Percentiles rank a stretch among this genome's conserved stretches.
phyloP scores from a whole-genome alignment of 2,113 vertebrate species.

The Thryonomys swinderianus region DNA sequence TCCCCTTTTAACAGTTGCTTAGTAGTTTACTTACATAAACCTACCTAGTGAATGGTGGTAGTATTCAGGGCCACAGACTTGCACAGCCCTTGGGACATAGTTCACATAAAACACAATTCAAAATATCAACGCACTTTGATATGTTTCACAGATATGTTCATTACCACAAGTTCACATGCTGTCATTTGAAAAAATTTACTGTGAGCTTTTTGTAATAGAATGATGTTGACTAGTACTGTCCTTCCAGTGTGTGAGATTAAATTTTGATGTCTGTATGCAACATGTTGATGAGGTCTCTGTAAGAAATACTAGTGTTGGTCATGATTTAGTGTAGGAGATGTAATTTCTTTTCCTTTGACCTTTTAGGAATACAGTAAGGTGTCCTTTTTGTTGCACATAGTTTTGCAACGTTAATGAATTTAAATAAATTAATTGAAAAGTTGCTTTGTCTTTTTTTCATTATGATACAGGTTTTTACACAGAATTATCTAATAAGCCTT shows the following conservation, averaged over 20 bases:
- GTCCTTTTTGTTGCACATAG: slow-evolving; percentile 68
- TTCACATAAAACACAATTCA: slow-evolving; percentile 33
- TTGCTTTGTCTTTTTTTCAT: slow-evolving; percentile 55
- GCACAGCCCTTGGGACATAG: not conserved
- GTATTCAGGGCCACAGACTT: slow-evolving; percentile 24
- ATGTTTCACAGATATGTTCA: slow-evolving; percentile 42
- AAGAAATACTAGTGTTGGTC: slow-evolving; percentile 34
- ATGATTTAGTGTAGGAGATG: slow-evolving; percentile 32
- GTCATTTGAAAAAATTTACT: slow-evolving; percentile 58
- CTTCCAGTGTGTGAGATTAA: slow-evolving; percentile 61
- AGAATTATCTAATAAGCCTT: slow-evolving; percentile 37
- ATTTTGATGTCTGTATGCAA: slow-evolving; percentile 17
- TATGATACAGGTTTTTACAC: not conserved
- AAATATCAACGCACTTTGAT: slow-evolving; percentile 53
- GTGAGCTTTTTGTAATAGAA: slow-evolving; percentile 29
- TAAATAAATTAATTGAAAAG: slow-evolving; percentile 79
- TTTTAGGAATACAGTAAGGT: slow-evolving; percentile 61
- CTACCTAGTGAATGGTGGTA: not conserved
- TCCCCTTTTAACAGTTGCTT: not conserved
- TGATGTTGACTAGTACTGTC: slow-evolving; percentile 22
- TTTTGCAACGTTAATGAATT: slow-evolving; percentile 72
- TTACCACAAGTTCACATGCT: slow-evolving; percentile 43
- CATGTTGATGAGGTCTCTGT: slow-evolving; percentile 45
- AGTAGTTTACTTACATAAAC: slow-evolving; percentile 23
- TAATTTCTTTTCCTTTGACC: slow-evolving; percentile 58